A percentile compares a stretch with the other conserved stretches of the same genome.
phyloP scores from a whole-genome alignment of 1,140 invertebrate genomes.

The Musca vetustissima region DNA sequence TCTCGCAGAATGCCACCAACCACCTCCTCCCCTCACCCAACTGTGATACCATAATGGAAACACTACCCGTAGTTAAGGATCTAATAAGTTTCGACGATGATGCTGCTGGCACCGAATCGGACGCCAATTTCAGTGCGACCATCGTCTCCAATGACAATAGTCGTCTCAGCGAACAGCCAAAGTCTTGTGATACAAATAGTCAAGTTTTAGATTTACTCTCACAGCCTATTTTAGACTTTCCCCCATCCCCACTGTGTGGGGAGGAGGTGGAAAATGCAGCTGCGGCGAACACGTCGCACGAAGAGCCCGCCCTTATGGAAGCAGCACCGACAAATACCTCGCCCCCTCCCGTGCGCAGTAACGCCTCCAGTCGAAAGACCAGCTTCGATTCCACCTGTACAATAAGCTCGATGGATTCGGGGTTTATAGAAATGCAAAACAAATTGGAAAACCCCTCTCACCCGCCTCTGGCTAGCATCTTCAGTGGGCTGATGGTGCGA shows the following conservation, averaged over 20 bases:
- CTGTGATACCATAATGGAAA: slow-evolving; percentile 38
- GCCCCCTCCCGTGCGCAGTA: slow-evolving; percentile 37
- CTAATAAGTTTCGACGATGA: slow-evolving; percentile 52
- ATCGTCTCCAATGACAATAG: neutral
- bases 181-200: slow-evolving; percentile 18
- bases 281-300: neutral
- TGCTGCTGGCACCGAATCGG: neutral
- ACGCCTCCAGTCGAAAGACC: slow-evolving; percentile 52
- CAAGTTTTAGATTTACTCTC: slow-evolving; percentile 18
- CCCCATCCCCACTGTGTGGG: neutral
- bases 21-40: slow-evolving; percentile 4
- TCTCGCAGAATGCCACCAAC: neutral
- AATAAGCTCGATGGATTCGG: slow-evolving; percentile 55
- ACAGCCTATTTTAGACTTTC: slow-evolving; percentile 2
- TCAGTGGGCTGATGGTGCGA: slow-evolving; percentile 3
- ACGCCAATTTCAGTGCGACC: neutral
- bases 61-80: slow-evolving; percentile 43
- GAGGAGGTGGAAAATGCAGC: neutral
- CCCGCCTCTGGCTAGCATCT: slow-evolving; percentile 26
- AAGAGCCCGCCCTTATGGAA: slow-evolving; percentile 4
- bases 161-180: neutral
- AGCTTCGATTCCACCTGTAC: slow-evolving; percentile 56
- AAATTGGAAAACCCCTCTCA: slow-evolving; percentile 38
- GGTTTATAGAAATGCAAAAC: slow-evolving; percentile 55
- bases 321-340: slow-evolving; percentile 38